These are phyloP conservation scores for Nemapogon koenigi DNA, from an alignment of 2,888 invertebrate species.

Conservation along the genomic window DNA sequence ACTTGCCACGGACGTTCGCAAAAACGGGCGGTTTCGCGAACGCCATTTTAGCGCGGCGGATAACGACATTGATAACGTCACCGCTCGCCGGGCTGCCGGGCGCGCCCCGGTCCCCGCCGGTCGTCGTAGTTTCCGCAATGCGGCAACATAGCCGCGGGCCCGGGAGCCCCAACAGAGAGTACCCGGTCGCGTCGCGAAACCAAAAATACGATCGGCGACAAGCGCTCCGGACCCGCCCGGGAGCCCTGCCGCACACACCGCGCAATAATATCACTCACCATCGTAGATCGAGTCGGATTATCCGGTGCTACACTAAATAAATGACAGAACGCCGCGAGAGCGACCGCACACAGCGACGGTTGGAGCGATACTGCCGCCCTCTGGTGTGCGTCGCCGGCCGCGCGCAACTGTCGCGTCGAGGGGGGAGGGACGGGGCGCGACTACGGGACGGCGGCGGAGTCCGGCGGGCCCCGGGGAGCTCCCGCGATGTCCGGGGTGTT, in stretches of 20 bases:
- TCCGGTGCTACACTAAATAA: conserved; percentile 66
- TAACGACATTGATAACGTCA: conserved; percentile 25
- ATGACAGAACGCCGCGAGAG: conserved; percentile 65
- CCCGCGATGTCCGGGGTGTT: not conserved
- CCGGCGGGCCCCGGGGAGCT: no score
- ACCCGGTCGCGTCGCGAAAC: no score
- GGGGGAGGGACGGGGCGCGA: conserved; percentile 24
- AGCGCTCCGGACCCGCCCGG: conserved; percentile 31
- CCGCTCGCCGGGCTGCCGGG: conserved; percentile 1
- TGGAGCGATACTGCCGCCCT: conserved; percentile 67
- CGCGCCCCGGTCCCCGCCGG: conserved; percentile 3
- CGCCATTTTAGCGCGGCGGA: conserved; percentile 33
- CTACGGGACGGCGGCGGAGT: conserved; percentile 25
- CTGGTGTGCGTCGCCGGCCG: conserved; percentile 59
- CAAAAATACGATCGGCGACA: conserved; percentile 46
- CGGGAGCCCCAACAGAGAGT: not conserved
- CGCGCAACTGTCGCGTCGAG: conserved; percentile 27
- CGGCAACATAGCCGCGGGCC: not conserved
- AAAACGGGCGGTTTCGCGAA: conserved; percentile 17
- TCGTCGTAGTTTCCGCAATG: not conserved
- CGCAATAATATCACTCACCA: conserved; percentile 62
- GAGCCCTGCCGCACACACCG: conserved; percentile 45
- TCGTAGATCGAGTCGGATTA: conserved; percentile 67
- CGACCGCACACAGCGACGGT: conserved; percentile 62
- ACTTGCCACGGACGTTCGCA: no score